Conservation (phyloP, 2,797 vertebrate species). For the Falco columbarius region DNA sequence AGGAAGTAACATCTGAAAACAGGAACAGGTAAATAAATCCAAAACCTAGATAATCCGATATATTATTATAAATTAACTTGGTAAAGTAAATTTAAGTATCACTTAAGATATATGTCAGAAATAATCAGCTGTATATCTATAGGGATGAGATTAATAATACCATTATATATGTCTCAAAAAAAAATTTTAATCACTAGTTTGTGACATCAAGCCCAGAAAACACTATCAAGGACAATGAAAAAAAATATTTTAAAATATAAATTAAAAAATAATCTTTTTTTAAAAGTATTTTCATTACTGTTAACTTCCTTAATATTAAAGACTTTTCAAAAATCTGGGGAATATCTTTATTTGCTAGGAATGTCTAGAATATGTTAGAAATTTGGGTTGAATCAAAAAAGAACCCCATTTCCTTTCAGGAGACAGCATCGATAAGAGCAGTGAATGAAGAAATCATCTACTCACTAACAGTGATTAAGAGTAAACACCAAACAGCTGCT, state of each 20-base stretch:
- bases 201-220: background rate
- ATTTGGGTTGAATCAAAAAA: background rate
- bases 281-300: background rate
- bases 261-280: background rate
- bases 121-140: background rate
- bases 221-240: background rate
- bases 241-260: background rate
- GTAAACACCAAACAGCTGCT: slow-evolving; percentile 43
- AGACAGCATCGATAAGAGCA: background rate
- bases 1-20: background rate
- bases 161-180: background rate
- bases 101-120: background rate
- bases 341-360: background rate
- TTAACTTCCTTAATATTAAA: background rate
- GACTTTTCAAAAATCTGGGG: background rate
- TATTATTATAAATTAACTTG: background rate
- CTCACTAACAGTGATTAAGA: slow-evolving; percentile 9
- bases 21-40: background rate
- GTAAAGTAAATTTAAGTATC: background rate
- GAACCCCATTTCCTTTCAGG: background rate
- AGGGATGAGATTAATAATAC: background rate
- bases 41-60: background rate
- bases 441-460: background rate
- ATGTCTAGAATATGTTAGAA: background rate
- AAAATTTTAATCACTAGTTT: background rate